A percentile compares a stretch with the other conserved stretches of the same genome.
phyloP scores from a whole-genome alignment of 1,140 invertebrate genomes.

The Antheraea pernyi region DNA sequence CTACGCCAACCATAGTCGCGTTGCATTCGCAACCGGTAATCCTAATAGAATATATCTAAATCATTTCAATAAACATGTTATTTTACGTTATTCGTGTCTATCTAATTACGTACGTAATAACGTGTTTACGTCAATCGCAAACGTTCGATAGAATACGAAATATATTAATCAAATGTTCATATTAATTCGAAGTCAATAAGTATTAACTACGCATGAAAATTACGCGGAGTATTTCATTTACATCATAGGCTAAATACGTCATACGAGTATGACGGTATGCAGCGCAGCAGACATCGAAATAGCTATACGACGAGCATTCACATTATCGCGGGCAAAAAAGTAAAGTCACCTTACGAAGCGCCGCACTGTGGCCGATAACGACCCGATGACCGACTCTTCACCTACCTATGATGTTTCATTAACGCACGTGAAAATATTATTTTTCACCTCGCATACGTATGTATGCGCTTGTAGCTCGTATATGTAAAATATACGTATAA shows the following conservation, averaged over 20 bases:
- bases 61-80: background rate
- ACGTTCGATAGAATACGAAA: background rate
- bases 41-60: background rate
- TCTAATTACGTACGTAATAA: background rate
- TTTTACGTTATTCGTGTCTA: background rate
- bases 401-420: conserved; percentile 16
- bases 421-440: conserved; percentile 1
- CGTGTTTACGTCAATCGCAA: background rate
- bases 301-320: conserved; percentile 20
- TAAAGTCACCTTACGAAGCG: conserved; percentile 31
- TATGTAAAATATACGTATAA: background rate
- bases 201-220: background rate
- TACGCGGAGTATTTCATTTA: background rate
- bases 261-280: background rate
- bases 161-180: background rate
- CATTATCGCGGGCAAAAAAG: conserved; percentile 23
- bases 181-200: background rate
- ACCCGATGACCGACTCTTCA: conserved; percentile 26
- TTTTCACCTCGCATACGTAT: conserved; percentile 9
- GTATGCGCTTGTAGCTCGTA: background rate
- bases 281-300: background rate
- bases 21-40: too few species aligned
- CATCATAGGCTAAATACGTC: background rate
- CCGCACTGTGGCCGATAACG: conserved; percentile 25
- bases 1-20: background rate